Evolutionary conservation across 2,888 invertebrate species (phyloP).

Genomic region (Leptinotarsa peninsularis): DNA sequence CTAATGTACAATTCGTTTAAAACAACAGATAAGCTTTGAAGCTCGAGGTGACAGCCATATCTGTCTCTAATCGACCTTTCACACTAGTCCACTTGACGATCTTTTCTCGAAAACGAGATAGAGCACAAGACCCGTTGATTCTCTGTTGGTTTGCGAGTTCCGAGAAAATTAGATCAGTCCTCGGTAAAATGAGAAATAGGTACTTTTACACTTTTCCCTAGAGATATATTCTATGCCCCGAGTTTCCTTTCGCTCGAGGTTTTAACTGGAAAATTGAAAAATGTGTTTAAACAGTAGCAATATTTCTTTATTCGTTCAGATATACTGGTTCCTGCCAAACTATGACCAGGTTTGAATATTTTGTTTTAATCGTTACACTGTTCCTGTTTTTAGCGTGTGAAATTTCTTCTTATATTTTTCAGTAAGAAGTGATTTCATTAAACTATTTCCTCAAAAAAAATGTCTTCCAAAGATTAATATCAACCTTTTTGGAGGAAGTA

Average conservation of each 20-base stretch:
- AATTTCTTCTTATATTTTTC: no score
- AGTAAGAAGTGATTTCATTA: no score
- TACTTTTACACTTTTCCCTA: not conserved
- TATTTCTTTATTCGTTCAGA: not conserved
- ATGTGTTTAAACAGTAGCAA: not conserved
- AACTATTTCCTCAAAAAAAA: no score
- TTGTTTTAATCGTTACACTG: no score
- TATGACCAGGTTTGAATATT: no score
- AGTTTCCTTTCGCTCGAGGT: not conserved
- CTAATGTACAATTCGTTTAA: conserved; percentile 5
- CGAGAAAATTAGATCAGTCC: conserved; percentile 8
- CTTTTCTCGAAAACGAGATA: conserved; percentile 2
- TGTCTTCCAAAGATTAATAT: no score
- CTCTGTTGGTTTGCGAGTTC: not conserved
- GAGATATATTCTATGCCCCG: not conserved
- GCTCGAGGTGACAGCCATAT: conserved; percentile 1
- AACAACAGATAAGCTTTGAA: conserved; percentile 9
- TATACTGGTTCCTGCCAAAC: no score
- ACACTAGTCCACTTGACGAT: not conserved
- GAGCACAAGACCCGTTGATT: conserved; percentile 1
- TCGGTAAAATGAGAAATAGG: conserved; percentile 7
- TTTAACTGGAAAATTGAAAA: not conserved
- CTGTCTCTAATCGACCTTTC: conserved; percentile 9
- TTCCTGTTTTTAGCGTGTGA: no score
- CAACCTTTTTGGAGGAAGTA: no score